phyloP scores from a whole-genome alignment of 2,888 invertebrate genomes.

The Stegophylla sp. region DNA sequence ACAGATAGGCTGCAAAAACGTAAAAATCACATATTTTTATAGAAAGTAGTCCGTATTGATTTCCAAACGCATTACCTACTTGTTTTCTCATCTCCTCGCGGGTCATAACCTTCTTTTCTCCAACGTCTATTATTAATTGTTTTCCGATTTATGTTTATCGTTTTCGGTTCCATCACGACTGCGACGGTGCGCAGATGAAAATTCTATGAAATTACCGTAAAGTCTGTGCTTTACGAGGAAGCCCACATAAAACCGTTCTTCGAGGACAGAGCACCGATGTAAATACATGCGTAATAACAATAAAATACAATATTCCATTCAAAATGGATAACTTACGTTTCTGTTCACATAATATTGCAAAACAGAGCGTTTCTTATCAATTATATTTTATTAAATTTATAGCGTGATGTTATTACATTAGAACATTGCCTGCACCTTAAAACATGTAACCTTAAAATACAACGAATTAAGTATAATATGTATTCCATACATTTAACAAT shows the following conservation, averaged over 20 bases:
- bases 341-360: too few species aligned
- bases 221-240: background rate
- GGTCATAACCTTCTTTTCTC: background rate
- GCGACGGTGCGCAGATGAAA: background rate
- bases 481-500: too few species aligned
- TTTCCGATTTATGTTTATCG: slow-evolving; percentile 1
- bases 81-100: background rate
- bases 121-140: background rate
- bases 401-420: too few species aligned
- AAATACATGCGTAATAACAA: too few species aligned
- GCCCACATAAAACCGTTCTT: background rate
- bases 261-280: too few species aligned
- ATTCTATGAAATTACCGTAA: background rate
- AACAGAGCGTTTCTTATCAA: too few species aligned
- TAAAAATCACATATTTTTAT: background rate
- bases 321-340: too few species aligned
- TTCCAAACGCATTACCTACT: background rate
- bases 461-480: too few species aligned
- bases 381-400: too few species aligned
- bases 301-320: too few species aligned
- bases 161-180: background rate
- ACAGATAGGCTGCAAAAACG: background rate
- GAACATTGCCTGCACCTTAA: too few species aligned
- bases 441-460: too few species aligned
- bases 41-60: slow-evolving; percentile 11